Evolutionary conservation across 2,888 invertebrate species (phyloP).

Genomic region (Philopedon plagiatum): DNA sequence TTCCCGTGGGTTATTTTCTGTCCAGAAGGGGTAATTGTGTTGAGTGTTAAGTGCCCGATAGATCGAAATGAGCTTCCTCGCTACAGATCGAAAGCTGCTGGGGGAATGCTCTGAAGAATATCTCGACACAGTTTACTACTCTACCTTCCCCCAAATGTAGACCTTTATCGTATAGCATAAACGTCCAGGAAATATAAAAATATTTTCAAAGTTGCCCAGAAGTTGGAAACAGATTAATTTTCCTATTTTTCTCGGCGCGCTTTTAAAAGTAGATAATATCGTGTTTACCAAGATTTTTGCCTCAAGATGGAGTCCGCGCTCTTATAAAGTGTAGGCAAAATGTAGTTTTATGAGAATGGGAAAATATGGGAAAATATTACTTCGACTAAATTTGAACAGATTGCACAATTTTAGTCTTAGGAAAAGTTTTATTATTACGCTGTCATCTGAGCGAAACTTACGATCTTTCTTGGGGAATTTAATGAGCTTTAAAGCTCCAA

Average conservation of each 20-base stretch:
- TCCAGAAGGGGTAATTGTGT: too few relatives aligned
- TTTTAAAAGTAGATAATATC: conserved; percentile 45
- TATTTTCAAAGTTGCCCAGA: conserved; percentile 29
- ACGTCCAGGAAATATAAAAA: conserved; percentile 35
- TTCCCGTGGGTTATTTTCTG: too few relatives aligned
- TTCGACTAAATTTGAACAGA: conserved; percentile 35
- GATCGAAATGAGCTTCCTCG: too few relatives aligned
- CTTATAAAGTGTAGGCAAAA: conserved; percentile 43
- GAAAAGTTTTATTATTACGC: conserved; percentile 35
- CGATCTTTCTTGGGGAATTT: not conserved
- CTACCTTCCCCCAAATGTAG: conserved; percentile 3
- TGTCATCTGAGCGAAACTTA: conserved; percentile 26
- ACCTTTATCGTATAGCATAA: conserved; percentile 12
- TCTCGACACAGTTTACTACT: too few relatives aligned
- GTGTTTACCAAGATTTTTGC: conserved; percentile 42
- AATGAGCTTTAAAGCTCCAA: not conserved
- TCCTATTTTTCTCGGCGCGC: conserved; percentile 38
- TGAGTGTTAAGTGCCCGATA: too few relatives aligned
- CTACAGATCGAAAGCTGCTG: too few relatives aligned
- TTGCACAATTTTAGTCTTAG: conserved; percentile 35
- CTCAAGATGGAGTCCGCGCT: conserved; percentile 28
- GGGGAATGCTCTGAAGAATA: too few relatives aligned
- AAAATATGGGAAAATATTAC: conserved; percentile 37
- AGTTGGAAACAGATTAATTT: conserved; percentile 41
- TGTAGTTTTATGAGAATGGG: conserved; percentile 36